Percentiles rank a stretch among this genome's conserved stretches.
Conservation (phyloP, 2,113 vertebrate species). For the Salminus brasiliensis region DNA sequence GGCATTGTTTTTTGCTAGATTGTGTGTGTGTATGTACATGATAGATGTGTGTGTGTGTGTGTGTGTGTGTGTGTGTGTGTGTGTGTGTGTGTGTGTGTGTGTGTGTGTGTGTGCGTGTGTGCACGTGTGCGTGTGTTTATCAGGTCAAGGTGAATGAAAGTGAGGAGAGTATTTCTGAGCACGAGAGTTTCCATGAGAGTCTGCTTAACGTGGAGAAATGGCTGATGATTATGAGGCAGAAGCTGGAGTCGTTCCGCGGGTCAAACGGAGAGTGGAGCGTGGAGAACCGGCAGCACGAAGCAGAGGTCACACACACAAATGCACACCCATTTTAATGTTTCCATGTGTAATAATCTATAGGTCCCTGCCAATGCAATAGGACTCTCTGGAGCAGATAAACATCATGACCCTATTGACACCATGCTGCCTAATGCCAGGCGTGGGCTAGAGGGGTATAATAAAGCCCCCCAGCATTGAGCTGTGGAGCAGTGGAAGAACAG, state of each 20-base stretch:
- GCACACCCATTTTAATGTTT: neutral
- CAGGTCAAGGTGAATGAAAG: slow-evolving; percentile 67
- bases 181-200: slow-evolving; percentile 78
- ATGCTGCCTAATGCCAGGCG: no score
- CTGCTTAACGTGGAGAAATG: slow-evolving; percentile 82
- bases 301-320: slow-evolving; percentile 73
- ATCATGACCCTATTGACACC: no score
- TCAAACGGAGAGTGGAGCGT: slow-evolving; percentile 66
- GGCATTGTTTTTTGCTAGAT: neutral
- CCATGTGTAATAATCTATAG: no score
- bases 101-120: neutral
- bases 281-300: slow-evolving; percentile 67
- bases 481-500: no score
- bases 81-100: neutral
- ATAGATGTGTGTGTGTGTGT: neutral
- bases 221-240: slow-evolving; percentile 77
- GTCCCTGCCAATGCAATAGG: no score
- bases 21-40: neutral
- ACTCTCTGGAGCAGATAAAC: no score
- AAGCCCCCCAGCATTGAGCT: no score
- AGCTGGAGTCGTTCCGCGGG: slow-evolving; percentile 72
- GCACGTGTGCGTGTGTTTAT: neutral
- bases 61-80: neutral
- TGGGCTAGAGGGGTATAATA: no score
- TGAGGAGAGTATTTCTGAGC: slow-evolving; percentile 72